Conservation (phyloP, 2,797 vertebrate species). For the Ptychadena robeensis region DNA sequence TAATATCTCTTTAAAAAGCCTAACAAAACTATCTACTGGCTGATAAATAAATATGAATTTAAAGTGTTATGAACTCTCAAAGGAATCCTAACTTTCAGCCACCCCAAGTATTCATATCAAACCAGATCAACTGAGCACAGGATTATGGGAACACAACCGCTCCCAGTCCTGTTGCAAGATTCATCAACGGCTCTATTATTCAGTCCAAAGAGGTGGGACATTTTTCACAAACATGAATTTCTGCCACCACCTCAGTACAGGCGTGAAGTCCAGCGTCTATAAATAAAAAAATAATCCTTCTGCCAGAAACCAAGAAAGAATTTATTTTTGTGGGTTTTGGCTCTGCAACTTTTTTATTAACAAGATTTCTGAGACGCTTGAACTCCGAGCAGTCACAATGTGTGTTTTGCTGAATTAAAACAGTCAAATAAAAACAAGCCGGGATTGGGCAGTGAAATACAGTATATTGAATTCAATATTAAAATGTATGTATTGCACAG, state of each 20-base stretch:
- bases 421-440: conserved; percentile 18
- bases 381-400: not conserved
- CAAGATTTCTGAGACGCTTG: conserved; percentile 1
- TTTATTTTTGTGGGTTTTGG: conserved; percentile 31
- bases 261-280: conserved; percentile 41
- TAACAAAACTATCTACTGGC: not conserved
- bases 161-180: not conserved
- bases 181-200: conserved; percentile 18
- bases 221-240: conserved; percentile 4
- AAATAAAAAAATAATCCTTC: conserved; percentile 26
- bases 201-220: not conserved
- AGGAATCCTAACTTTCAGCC: not conserved
- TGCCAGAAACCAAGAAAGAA: conserved; percentile 15
- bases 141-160: not conserved
- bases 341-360: conserved; percentile 9
- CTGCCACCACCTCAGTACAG: conserved; percentile 32
- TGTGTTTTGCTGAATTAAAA: conserved; percentile 5
- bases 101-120: conserved; percentile 4
- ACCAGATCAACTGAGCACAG: not conserved
- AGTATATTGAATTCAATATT: not conserved
- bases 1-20: not conserved
- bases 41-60: not conserved
- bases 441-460: not conserved
- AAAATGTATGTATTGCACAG: not conserved
- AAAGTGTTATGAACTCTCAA: not conserved